Conservation (phyloP, 2,888 invertebrate genomes). For the Tupiocoris notatus region DNA sequence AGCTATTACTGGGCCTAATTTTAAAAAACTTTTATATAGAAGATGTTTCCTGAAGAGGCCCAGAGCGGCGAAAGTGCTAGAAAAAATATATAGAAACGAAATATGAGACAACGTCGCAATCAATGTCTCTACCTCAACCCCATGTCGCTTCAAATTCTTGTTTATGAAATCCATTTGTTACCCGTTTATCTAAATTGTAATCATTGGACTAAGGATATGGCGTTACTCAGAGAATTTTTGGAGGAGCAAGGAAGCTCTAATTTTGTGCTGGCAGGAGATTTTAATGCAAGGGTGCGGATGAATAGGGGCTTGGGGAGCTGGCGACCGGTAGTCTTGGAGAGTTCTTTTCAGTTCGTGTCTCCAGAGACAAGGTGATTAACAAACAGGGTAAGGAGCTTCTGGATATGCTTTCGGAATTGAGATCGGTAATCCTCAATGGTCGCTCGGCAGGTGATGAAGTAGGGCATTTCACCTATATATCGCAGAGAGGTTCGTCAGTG, state of each 20-base stretch:
- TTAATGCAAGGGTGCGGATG: conserved; percentile 6
- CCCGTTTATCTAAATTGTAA: conserved; percentile 10
- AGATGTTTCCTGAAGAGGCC: no score
- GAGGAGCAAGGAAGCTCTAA: background rate
- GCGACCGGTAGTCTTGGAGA: background rate
- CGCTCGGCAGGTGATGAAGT: conserved; percentile 27
- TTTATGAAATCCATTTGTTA: background rate
- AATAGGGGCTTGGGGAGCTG: background rate
- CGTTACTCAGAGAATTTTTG: background rate
- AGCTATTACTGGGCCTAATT: no score
- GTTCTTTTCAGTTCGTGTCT: background rate
- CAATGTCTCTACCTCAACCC: no score
- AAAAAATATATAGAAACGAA: no score
- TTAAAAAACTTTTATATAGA: no score
- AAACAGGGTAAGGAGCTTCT: background rate
- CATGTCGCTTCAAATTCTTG: background rate
- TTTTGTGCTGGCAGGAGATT: conserved; percentile 7
- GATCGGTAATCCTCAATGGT: conserved; percentile 38
- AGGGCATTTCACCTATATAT: conserved; percentile 39
- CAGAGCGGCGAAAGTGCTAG: no score
- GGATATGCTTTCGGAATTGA: conserved; percentile 6
- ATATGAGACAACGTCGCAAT: no score
- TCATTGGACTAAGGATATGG: conserved; percentile 7
- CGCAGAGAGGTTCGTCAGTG: conserved; percentile 26
- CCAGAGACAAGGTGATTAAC: conserved; percentile 1